Evolutionary conservation across 2,797 vertebrate genomes (phyloP), one percentile per base, ranked within the genome.

Genomic region (Halcyon chelicuti): DNA sequence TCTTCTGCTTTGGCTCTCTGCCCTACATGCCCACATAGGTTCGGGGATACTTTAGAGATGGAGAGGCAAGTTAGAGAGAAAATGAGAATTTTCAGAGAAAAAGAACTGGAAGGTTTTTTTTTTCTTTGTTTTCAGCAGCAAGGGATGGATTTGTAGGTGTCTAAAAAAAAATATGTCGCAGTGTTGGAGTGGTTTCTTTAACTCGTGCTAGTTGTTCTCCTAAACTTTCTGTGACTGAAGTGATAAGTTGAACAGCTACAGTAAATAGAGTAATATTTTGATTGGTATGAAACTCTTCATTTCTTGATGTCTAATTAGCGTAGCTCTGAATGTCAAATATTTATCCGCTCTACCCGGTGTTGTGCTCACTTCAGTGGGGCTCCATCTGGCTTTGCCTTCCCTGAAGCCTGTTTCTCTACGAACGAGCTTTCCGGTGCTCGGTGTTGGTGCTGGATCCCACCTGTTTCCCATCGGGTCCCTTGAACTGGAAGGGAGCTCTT

Each of bases 181-280:
- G 5, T 14, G 76, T 51, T 18, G 15, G 58, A 82, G 63, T 14
- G 1, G 16, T 40, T 40, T 22, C 78, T 80, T 92, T 15, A 29
- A 85, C 89, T 94, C 1, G 33, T 9, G 70, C 8, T 1, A 89
- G 83, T 92, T 81, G 52, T 81, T 92, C 86, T 86, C 54, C 70
- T 54, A 78, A 96, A 93, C 91, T 94, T 94, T 86, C 35, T 60
- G 2, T 78, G 67, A 68, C 46, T 84, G 94, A 73, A 94, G 74
- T 49, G 90, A 7, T 66, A 10, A 91, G 74, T 18, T 75, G 84
- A 89, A 92, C 86, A 91, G 88, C 75, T 88, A 84, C n/a, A 94
- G 93, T 87, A 95, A 94, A 94, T 47, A 92, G 21, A 89, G 90
- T 83, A 93, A 90, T 96, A 90, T 93, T 95, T 96, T 92, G 95